Base-by-base conservation (phyloP, 2,888 invertebrate species). In the Troilus luridus region DNA sequence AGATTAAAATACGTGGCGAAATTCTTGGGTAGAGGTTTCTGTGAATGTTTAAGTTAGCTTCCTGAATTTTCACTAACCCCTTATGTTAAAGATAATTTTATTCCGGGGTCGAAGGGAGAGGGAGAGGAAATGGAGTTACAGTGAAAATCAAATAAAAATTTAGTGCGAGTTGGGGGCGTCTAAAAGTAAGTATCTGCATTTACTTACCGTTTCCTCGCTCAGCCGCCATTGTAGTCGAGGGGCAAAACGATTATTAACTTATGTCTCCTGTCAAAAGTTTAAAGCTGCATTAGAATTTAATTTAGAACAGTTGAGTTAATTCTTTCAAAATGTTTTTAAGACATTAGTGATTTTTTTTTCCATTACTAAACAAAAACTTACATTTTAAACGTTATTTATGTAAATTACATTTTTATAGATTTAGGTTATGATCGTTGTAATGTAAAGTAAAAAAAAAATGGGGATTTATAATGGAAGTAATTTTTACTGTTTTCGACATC, bases 121-220 rank as follows among this genome's bases (percentile, higher is more conserved):
- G 24, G 24, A 67, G 67, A 7, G 0, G 67, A 67, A 67, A 67
- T 24, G 67, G 24, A 67, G 67, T 67, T 67, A 24, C 5, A 24
- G 67, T 12, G 67, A 67, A 67, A 67, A 67, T 67, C 24, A 67
- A 67, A 67, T 67, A 67, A 67, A 67, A 67, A 67, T 67, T 67
- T 67, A 24, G 67, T 14, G 14, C 24, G 24, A 24, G 67, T 24
- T 14, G 24, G 24, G 67, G 67, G 67, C 24, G 24, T 12, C 67
- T 67, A 14, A 12, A 24, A 67, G 67, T 67, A 24, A 67, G 67
- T 67, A 67, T 67, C 67, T 67, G 24, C 67, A 67, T 67, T 67
- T 67, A 24, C 67, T 67, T 67, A 41, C 41, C 41, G 41, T 41
- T 41, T 41, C 41, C 41, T 41, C 5, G 41, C 5, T 41, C 41